Conservation (phyloP, 2,797 vertebrate species). For the Lutjanus campechanus region DNA sequence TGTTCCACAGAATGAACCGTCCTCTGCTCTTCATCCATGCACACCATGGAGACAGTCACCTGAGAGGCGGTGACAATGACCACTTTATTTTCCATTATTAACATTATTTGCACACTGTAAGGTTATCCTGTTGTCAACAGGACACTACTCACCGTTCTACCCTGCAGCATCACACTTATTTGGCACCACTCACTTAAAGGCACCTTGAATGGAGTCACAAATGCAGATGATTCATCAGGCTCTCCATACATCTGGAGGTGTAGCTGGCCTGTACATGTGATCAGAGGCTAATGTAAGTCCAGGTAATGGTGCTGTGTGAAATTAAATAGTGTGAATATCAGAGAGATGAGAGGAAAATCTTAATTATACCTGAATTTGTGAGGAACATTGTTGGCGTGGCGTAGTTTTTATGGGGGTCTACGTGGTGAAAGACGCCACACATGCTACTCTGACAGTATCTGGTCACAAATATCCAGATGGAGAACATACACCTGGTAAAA, state of each 20-base stretch:
- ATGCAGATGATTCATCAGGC: slow-evolving; percentile 72
- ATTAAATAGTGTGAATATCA: background rate
- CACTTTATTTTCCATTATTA: background rate
- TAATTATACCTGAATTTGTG: slow-evolving; percentile 75
- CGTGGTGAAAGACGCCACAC: slow-evolving; percentile 84
- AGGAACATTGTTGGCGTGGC: slow-evolving; percentile 82
- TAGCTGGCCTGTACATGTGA: slow-evolving; percentile 75
- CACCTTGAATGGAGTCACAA: slow-evolving; percentile 75
- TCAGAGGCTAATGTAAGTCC: background rate
- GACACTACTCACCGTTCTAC: slow-evolving; percentile 72
- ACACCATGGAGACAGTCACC: slow-evolving; percentile 79
- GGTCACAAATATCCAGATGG: slow-evolving; percentile 84
- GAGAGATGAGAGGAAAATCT: background rate
- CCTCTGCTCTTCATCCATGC: slow-evolving; percentile 55
- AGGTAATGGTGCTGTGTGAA: background rate
- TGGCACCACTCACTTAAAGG: slow-evolving; percentile 85
- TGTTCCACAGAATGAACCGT: slow-evolving; percentile 48
- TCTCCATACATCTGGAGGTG: slow-evolving; percentile 83
- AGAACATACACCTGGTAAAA: slow-evolving; percentile 80
- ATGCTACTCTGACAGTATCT: slow-evolving; percentile 65
- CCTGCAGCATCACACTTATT: slow-evolving; percentile 74
- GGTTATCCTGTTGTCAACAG: background rate
- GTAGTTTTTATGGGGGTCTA: slow-evolving; percentile 78
- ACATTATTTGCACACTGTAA: background rate
- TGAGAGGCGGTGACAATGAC: slow-evolving; percentile 47